Conservation (phyloP, 2,888 invertebrate genomes). For the Anaspis maculata region DNA sequence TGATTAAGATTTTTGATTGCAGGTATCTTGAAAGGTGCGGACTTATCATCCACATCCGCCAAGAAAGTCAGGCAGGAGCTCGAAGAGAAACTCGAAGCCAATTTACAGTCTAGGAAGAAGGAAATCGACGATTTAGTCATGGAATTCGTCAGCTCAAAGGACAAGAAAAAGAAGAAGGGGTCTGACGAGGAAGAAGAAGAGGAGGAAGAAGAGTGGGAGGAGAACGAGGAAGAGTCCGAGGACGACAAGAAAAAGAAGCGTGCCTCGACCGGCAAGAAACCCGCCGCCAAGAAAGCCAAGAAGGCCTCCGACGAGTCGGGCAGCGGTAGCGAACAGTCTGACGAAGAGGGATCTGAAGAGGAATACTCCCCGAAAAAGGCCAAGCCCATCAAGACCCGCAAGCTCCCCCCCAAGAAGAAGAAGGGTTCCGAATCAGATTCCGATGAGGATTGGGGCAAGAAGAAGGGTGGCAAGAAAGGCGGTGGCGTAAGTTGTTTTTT, state of each 20-base stretch:
- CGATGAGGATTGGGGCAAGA: slow-evolving; percentile 61
- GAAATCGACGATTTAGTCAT: slow-evolving; percentile 83
- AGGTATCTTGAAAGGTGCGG: slow-evolving; percentile 83
- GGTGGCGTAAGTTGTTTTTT: slow-evolving; percentile 8
- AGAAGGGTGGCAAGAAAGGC: slow-evolving; percentile 45
- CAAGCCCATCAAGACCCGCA: slow-evolving; percentile 46
- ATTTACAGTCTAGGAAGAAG: slow-evolving; percentile 70
- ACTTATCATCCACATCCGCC: slow-evolving; percentile 74
- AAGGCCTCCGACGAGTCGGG: slow-evolving; percentile 46
- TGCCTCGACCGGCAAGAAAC: slow-evolving; percentile 45
- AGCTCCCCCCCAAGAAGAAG: slow-evolving; percentile 49
- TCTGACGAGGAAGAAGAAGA: slow-evolving; percentile 46
- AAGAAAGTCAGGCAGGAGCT: slow-evolving; percentile 83
- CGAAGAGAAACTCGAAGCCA: slow-evolving; percentile 70
- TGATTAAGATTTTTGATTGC: too few relatives aligned
- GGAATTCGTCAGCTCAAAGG: slow-evolving; percentile 54
- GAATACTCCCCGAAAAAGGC: slow-evolving; percentile 54
- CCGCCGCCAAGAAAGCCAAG: slow-evolving; percentile 44
- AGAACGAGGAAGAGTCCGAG: slow-evolving; percentile 38
- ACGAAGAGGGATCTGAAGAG: slow-evolving; percentile 50
- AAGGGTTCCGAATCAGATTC: slow-evolving; percentile 62
- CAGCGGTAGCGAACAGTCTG: slow-evolving; percentile 44
- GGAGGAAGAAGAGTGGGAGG: slow-evolving; percentile 14
- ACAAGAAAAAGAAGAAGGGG: slow-evolving; percentile 44
- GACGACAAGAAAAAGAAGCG: slow-evolving; percentile 53